Evolutionary conservation across 2,113 vertebrate species (phyloP), one percentile per base, ranked within the genome.

Genomic region (Phasianus colchicus): DNA sequence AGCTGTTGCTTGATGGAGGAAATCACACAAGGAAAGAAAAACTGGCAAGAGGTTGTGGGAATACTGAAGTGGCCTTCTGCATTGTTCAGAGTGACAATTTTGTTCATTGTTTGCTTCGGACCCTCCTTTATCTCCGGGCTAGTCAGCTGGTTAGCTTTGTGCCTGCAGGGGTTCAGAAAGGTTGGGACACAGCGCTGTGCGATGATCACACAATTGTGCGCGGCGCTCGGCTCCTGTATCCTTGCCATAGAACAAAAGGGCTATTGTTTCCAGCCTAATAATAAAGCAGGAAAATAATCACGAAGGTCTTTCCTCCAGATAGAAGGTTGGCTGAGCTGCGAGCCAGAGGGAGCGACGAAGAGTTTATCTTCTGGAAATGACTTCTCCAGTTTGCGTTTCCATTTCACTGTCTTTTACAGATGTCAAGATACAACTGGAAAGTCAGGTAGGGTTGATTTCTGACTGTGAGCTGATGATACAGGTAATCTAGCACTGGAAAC

Each of bases 181-280:
- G 89, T 97, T 98, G 97, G 95, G 97, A 98, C 79, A 52, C 92
- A 67, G 89, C 61, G 73, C 81, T 0, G 17, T 3, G 4, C 55
- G 32, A 90, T 96, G 95, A 97, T 98, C 98, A 97, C 97, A 98
- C 97, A 78, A 98, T 98, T 98, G 98, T 98, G 91, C 96, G 1
- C 34, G 2, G 79, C 95, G 71, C 90, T 96, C 27, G 79, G 79
- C 92, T 97, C 91, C 95, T 95, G 77, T 93, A 73, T 93, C 93
- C 95, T 88, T 92, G 86, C 81, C 45, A 6, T 43, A 18, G 72
- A 96, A 98, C 95, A 98, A 97, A 97, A 95, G 95, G 88, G 45
- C 92, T 93, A 98, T 98, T 98, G 97, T 98, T 98, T 93, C 48
- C 61, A 95, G 78, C 69, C 84, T 91, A 97, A 95, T 96, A 96